phyloP scores from a whole-genome alignment of 92 coral and sea anemone genomes.

The Parazoanthus atlanticus region DNA sequence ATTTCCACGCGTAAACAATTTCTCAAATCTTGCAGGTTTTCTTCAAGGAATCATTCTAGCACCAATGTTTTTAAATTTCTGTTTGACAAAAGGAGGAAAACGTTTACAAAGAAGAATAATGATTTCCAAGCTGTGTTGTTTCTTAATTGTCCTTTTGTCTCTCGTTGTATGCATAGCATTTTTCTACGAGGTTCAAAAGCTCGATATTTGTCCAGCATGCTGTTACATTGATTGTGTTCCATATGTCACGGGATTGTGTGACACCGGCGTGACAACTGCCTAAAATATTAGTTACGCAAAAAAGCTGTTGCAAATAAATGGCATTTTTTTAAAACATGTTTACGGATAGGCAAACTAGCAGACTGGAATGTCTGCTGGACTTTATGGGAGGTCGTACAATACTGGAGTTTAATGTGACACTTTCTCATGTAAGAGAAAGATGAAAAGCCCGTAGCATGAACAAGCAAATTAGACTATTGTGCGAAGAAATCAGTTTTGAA shows the following conservation, averaged over 20 bases:
- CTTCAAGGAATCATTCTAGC: slow-evolving; percentile 38
- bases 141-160: neutral
- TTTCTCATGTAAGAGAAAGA: too few relatives aligned
- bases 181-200: slow-evolving; percentile 33
- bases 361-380: too few relatives aligned
- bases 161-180: neutral
- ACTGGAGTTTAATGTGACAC: too few relatives aligned
- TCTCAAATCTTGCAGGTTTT: slow-evolving; percentile 39
- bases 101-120: slow-evolving; percentile 5
- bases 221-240: slow-evolving; percentile 42
- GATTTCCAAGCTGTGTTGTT: neutral
- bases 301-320: neutral
- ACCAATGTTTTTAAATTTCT: slow-evolving; percentile 9
- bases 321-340: too few relatives aligned
- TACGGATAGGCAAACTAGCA: too few relatives aligned
- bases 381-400: too few relatives aligned
- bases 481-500: too few relatives aligned
- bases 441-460: too few relatives aligned
- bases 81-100: neutral
- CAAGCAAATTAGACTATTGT: too few relatives aligned
- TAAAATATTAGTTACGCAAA: neutral
- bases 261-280: neutral
- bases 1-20: slow-evolving; percentile 40
- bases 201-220: slow-evolving; percentile 6
- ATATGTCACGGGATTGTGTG: slow-evolving; percentile 31